Conservation (phyloP, 2,113 vertebrate species). For the Solea senegalensis region DNA sequence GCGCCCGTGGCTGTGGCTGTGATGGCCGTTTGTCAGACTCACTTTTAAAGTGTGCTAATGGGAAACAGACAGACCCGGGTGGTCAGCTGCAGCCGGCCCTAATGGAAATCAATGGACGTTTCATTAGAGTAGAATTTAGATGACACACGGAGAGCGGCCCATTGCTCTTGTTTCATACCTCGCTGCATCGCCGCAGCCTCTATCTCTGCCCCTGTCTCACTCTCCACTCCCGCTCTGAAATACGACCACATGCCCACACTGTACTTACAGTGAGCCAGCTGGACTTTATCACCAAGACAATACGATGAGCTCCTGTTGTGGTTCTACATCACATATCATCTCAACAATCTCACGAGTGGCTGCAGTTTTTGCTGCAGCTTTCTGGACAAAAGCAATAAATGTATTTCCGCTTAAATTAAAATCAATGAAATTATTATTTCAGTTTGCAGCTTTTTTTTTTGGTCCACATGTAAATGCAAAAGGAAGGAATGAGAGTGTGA, state of each 20-base stretch:
- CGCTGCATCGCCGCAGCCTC: conserved; percentile 34
- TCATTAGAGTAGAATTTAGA: conserved; percentile 83
- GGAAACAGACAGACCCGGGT: conserved; percentile 80
- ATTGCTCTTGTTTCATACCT: conserved; percentile 47
- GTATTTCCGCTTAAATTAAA: neutral
- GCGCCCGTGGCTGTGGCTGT: conserved; percentile 44
- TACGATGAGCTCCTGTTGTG: conserved; percentile 25
- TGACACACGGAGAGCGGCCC: conserved; percentile 47
- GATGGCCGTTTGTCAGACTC: conserved; percentile 59
- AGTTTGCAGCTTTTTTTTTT: conserved; percentile 13
- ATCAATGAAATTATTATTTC: conserved; percentile 11
- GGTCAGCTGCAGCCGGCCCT: conserved; percentile 56
- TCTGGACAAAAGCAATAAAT: conserved; percentile 1
- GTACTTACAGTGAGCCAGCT: conserved; percentile 36
- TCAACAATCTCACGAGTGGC: conserved; percentile 6
- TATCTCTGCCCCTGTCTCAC: conserved; percentile 19
- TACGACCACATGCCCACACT: conserved; percentile 31
- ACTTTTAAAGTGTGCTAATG: conserved; percentile 77
- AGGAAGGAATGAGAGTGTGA: conserved; percentile 1
- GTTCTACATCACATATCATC: conserved; percentile 32
- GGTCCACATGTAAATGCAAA: neutral
- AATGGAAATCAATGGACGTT: conserved; percentile 86
- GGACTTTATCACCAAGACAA: conserved; percentile 52
- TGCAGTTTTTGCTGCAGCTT: neutral
- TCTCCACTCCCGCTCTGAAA: conserved; percentile 49